These are phyloP conservation scores for Drosophila santomea DNA, from an alignment of 1,140 invertebrate species.

Conservation along the genomic window DNA sequence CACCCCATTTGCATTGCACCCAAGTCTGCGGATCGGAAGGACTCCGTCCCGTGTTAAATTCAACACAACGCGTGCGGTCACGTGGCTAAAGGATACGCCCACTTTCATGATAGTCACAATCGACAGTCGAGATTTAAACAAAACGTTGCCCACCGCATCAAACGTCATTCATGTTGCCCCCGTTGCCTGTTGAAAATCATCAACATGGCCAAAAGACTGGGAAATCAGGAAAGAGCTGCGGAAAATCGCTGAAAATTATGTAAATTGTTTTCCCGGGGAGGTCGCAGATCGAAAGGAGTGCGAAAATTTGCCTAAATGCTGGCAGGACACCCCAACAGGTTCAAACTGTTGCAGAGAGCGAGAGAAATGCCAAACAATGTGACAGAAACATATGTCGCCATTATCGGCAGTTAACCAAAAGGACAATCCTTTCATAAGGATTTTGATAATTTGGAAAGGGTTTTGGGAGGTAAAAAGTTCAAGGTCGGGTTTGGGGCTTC, in stretches of 20 bases:
- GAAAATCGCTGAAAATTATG: conserved; percentile 78
- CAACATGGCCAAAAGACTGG: conserved; percentile 1
- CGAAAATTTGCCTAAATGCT: conserved; percentile 81
- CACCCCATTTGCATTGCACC: conserved; percentile 59
- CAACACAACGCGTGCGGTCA: conserved; percentile 78
- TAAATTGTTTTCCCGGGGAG: conserved; percentile 62
- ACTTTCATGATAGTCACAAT: conserved; percentile 77
- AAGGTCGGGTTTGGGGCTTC: neutral
- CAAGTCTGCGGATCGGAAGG: conserved; percentile 34
- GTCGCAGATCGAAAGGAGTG: conserved; percentile 48
- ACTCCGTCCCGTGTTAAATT: conserved; percentile 68
- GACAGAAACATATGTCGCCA: conserved; percentile 78
- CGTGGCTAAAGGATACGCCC: conserved; percentile 70
- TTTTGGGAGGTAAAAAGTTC: neutral
- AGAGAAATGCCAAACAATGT: conserved; percentile 49
- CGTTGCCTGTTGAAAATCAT: conserved; percentile 39
- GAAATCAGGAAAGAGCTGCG: conserved; percentile 39
- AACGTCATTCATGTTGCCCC: conserved; percentile 29
- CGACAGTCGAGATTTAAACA: conserved; percentile 54
- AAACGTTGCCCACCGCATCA: conserved; percentile 48
- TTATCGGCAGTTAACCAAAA: conserved; percentile 51
- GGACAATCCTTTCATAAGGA: conserved; percentile 56
- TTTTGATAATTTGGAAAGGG: conserved; percentile 12
- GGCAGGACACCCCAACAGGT: conserved; percentile 41
- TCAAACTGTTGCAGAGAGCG: conserved; percentile 61